These are phyloP conservation scores for Picus viridis DNA, from an alignment of 2,797 vertebrate species.

Conservation along the genomic window DNA sequence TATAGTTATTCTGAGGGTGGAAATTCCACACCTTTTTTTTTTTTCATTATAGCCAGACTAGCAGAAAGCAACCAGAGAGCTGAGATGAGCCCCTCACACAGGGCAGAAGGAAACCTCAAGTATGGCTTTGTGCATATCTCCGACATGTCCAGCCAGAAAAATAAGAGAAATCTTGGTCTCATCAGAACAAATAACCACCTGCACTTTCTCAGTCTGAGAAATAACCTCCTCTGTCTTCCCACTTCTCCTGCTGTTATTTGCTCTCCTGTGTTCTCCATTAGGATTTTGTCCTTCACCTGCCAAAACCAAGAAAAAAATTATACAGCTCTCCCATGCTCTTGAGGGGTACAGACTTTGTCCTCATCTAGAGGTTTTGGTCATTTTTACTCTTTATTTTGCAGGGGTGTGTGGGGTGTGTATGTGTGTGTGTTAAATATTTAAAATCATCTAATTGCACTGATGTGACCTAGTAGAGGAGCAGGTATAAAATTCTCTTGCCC, in stretches of 20 bases:
- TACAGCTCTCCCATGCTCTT: background rate
- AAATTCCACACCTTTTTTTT: background rate
- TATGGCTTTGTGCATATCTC: background rate
- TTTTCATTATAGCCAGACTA: background rate
- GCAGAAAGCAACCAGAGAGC: background rate
- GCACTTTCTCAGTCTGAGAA: conserved; percentile 5
- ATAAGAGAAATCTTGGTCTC: background rate
- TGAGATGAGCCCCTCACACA: background rate
- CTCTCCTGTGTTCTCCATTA: conserved; percentile 9
- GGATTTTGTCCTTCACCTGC: background rate
- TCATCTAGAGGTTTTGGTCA: background rate
- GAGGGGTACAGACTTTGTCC: background rate
- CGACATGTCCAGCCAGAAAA: background rate
- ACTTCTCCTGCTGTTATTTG: background rate
- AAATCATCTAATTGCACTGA: background rate
- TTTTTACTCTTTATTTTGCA: conserved; percentile 10
- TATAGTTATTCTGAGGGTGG: background rate
- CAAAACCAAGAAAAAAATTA: background rate
- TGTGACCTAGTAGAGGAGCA: background rate
- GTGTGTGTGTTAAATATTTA: background rate
- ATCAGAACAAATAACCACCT: background rate
- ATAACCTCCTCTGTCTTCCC: background rate
- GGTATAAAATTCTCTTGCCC: background rate
- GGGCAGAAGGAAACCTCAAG: background rate
- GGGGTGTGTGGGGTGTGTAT: background rate